Evolutionary conservation across 2,797 vertebrate genomes (phyloP).

Genomic region (Gallinago nigripennis): DNA sequence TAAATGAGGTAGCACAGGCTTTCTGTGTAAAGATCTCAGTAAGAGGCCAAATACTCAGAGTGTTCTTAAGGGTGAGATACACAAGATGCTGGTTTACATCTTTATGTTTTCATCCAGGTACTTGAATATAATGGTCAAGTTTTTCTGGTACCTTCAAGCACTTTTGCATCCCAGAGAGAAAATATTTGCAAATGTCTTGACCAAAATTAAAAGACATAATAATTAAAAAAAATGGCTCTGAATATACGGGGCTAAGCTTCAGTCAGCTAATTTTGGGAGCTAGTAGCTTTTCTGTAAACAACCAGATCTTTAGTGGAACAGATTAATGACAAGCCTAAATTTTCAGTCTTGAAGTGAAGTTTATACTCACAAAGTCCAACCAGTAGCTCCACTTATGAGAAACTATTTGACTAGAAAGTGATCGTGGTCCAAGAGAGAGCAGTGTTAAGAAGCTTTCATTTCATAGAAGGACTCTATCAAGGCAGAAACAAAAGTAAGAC

Average conservation of each 20-base stretch:
- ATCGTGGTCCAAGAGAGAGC: neutral
- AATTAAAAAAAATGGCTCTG: accelerated
- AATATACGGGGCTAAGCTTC: neutral
- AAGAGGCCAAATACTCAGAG: neutral
- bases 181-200: neutral
- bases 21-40: neutral
- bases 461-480: neutral
- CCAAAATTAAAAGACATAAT: neutral
- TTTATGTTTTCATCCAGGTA: neutral
- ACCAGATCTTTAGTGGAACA: neutral
- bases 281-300: neutral
- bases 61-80: neutral
- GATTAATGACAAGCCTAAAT: neutral
- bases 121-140: neutral
- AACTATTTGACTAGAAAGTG: neutral
- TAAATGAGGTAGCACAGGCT: accelerated
- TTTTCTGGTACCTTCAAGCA: neutral
- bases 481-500: neutral
- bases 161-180: neutral
- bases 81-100: neutral
- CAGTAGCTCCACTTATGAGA: neutral
- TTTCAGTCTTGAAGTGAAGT: neutral
- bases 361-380: neutral
- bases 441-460: neutral
- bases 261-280: neutral